These are phyloP conservation scores for Crossaster papposus DNA, from an alignment of 53 echinoderm and acorn worm species.

Conservation along the genomic window DNA sequence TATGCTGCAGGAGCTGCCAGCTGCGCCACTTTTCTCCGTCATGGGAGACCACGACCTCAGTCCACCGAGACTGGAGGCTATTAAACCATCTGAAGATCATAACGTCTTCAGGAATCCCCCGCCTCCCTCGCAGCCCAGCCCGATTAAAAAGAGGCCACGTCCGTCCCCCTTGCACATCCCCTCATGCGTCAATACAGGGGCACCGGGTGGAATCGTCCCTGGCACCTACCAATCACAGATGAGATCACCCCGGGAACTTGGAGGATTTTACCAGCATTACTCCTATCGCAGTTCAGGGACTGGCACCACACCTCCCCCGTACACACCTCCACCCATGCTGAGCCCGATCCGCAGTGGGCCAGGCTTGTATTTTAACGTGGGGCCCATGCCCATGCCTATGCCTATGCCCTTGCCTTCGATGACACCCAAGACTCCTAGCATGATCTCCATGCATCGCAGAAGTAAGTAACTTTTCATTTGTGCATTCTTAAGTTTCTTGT, in stretches of 20 bases:
- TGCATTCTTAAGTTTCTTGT: not conserved
- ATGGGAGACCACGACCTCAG: constrained; percentile 56
- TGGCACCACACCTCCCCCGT: constrained; percentile 95
- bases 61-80: constrained; percentile 83
- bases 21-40: not conserved
- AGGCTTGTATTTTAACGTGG: constrained; percentile 93
- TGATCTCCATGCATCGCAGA: constrained; percentile 94
- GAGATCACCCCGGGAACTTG: constrained; percentile 95
- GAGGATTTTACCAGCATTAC: constrained; percentile 71
- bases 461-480: constrained; percentile 51
- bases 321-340: constrained; percentile 99
- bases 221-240: constrained; percentile 92
- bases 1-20: not conserved
- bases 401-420: constrained; percentile 64
- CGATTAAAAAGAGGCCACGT: constrained; percentile 83
- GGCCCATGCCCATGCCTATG: constrained; percentile 61
- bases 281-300: constrained; percentile 38
- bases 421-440: constrained; percentile 88
- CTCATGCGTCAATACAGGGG: constrained; percentile 87
- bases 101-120: constrained; percentile 80
- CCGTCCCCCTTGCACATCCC: constrained; percentile 93
- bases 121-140: constrained; percentile 77
- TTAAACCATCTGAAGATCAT: constrained; percentile 46
- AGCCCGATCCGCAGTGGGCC: constrained; percentile 98
- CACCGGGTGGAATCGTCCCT: constrained; percentile 84